Evolutionary conservation across 92 coral and sea anemone genomes (phyloP), one percentile per base, ranked within the genome.

Genomic region (Virgularia gustaviana): DNA sequence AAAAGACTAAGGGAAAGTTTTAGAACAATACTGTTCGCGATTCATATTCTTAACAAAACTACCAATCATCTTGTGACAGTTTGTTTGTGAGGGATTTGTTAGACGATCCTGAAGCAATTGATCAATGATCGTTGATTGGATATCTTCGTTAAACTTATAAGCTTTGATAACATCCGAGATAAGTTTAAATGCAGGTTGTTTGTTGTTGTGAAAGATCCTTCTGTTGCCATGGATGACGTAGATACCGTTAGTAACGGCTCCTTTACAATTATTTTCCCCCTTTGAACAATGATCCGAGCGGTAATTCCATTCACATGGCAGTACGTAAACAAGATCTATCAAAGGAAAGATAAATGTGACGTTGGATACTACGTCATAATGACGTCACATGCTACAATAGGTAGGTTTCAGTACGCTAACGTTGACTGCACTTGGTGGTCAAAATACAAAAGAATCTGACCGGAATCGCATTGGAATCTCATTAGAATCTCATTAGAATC

Each of bases 271-370:
- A 74, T 84, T 94, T 20, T 91, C 90, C 27, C 89, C 89, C 81
- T 89, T 92, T n/a, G n/a, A n/a, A 78, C 98, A 92, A 78, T 92
- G 96, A 44, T 92, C 98, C 20, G 96, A 84, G n/a, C 98, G 86
- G 70, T 81, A 92, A 82, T 92, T 92, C 98, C 98, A 92, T 36
- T 92, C 92, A 63, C 98, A 92, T 11, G 84, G 42, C 72, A 81
- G 82, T 28, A 81, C 79, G 52, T 89, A 85, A 29, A 92, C 57
- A 44, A 67, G 66, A 18, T 81, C 98, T 92, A 73, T 28, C 58
- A 65, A 59, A 79, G 72, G 29, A 9, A 18, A 10, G 36, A 68
- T 15, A 33, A 16, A 30, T 18, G 54, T 35, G 16, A 42, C 45
- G 41, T 16, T 11, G 15, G 23, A 29, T 33, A 23, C 42, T 35